Base-by-base conservation (phyloP, 1,140 invertebrate genomes). In the Phortica variegata region DNA sequence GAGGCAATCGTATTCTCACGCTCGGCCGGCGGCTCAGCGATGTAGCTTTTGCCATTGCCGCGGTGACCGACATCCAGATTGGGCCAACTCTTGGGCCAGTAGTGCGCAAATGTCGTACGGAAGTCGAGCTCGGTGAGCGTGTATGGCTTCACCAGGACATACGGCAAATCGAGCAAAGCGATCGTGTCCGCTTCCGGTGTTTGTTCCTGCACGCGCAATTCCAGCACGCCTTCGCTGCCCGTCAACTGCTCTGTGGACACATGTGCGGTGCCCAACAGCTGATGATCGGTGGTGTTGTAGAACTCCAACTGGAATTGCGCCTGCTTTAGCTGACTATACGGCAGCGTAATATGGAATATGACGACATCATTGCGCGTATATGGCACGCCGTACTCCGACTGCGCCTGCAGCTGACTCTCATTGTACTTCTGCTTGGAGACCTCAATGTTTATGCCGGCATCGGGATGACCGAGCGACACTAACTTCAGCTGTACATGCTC, bases 1-100 rank as follows among this genome's bases (percentile, higher is more conserved):
- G 93, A 96, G 20, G 91, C 91, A 46, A 97, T 86, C 4, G 93
- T 96, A 74, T 97, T 97, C 80, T 97, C 94, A 49, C 91, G 81
- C 47, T 95, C 88, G 61, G 87, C 83, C 0, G 88, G 85, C 57
- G 87, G 86, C 61, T 88, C 76, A 18, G 77, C 75, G 72, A 80
- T 79, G 61, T 82, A 82, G 52, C 79, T 82, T 33, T 80, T 79
- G 43, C 93, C 93, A 33, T 90, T 82, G 10, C 94, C 94, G 48
- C 94, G 81, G 72, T 97, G 94, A 1, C 93, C 94, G 37, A 96
- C 90, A 77, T 96, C 91, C 21, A 96, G 72, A 1, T 88, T 88
- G 31, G 83, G 85, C 84, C 89, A 89, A 32, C 83, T 81, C 45
- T 85, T 82, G 59, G 90, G 88, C 93, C 93, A 96, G 69, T 93